Evolutionary conservation across 2,113 vertebrate genomes (phyloP), one percentile per base, ranked within the genome.

Genomic region (Chinchilla lanigera): DNA sequence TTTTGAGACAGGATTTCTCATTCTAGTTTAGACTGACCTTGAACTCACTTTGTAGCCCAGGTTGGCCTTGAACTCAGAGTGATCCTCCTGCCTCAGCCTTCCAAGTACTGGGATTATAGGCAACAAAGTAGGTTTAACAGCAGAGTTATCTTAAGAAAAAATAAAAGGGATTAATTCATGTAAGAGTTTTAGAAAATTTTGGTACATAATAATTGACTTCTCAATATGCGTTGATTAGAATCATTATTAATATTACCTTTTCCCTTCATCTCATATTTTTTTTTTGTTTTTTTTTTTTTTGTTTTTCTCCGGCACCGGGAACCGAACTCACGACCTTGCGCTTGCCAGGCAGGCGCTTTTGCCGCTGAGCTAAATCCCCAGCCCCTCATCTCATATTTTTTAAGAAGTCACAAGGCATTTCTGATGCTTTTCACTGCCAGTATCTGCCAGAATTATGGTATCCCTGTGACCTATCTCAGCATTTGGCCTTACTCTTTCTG

Each of bases 311-410:
- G n/a, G n/a, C n/a, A n/a, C n/a, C n/a, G n/a, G n/a, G n/a, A n/a
- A n/a, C n/a, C n/a, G n/a, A n/a, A n/a, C n/a, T n/a, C n/a, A n/a
- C n/a, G n/a, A n/a, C n/a, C n/a, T n/a, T n/a, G n/a, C n/a, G n/a
- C n/a, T n/a, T n/a, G n/a, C n/a, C n/a, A n/a, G n/a, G n/a, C n/a
- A n/a, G n/a, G n/a, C n/a, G n/a, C n/a, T n/a, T n/a, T n/a, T n/a
- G n/a, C n/a, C n/a, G n/a, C n/a, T n/a, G n/a, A n/a, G n/a, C n/a
- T n/a, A n/a, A n/a, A n/a, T n/a, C n/a, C n/a, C n/a, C n/a, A n/a
- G n/a, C n/a, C n/a, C n/a, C n/a, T n/a, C n/a, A n/a, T n/a, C n/a
- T 7, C 28, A 54, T 0, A 22, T 1, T 85, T 1, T 33, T 9
- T 35, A 33, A 12, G n/a, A 58, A 86, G 30, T n/a, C 4, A 56